Evolutionary conservation across 2,888 invertebrate genomes (phyloP), one percentile per base, ranked within the genome.

Genomic region (Rhingia campestris): DNA sequence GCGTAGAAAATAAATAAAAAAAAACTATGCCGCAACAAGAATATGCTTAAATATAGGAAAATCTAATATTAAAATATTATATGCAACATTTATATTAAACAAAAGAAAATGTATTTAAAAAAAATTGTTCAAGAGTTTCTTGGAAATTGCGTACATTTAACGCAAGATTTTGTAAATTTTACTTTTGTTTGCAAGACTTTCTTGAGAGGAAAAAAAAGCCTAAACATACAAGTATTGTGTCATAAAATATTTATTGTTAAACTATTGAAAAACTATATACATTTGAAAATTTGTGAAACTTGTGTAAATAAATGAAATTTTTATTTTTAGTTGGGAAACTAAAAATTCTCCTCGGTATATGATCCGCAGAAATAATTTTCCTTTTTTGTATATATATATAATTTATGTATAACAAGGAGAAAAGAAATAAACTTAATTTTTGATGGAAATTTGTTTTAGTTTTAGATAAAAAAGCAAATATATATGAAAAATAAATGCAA

Each of bases 1-100:
- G 66, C 53, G 53, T 77, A 63, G 81, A 59, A 47, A 32, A 51
- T 43, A 54, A 53, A 47, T 56, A 49, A 12, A 12, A 37, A 9
- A 56, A 53, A 51, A 53, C 54, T 59, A 51, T 35, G 43, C 70
- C 66, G 45, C 66, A 73, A 72, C 41, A 66, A 79, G 58, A 77
- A 79, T 59, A 69, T 63, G 82, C 82, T 82, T 82, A 67, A 82
- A 59, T 22, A 51, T 79, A 82, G 79, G n/a, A 58, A 73, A 75
- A 14, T 9, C 7, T 67, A 61, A 41, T 49, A 45, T 53, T 22
- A 49, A 74, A 33, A 53, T 64, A 82, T 61, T 67, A 72, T 69
- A 74, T 35, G 37, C 14, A 75, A 67, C 22, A 63, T 53, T 45
- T 37, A 58, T 33, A 49, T 6, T 58, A 12, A 51, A 54, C 3